phyloP scores from a whole-genome alignment of 2,888 invertebrate genomes.

The Kuschelorhynchus macadamiae region DNA sequence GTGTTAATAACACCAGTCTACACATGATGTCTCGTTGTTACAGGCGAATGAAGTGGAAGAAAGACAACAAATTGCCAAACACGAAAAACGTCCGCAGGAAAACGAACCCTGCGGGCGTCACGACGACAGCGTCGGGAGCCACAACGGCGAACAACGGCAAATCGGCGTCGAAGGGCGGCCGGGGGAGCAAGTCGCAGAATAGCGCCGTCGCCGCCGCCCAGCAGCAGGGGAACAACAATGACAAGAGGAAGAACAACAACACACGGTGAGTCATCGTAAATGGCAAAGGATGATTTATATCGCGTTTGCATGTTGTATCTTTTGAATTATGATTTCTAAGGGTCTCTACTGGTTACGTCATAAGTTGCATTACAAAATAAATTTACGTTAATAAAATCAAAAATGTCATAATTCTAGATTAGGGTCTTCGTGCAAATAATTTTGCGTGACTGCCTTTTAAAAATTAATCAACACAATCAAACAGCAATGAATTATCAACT shows the following conservation, averaged over 20 bases:
- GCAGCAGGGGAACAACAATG: constrained; percentile 71
- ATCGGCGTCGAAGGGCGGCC: constrained; percentile 65
- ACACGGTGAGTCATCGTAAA: constrained; percentile 46
- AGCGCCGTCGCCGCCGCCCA: constrained; percentile 59
- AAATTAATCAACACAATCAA: too few species aligned
- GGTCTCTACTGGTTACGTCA: too few species aligned
- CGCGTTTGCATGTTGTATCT: constrained; percentile 8
- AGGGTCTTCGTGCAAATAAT: too few species aligned
- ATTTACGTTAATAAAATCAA: too few species aligned
- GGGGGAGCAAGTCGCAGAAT: constrained; percentile 63
- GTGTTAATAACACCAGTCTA: too few species aligned
- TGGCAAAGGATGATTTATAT: constrained; percentile 25
- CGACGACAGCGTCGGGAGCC: constrained; percentile 67
- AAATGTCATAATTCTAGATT: too few species aligned
- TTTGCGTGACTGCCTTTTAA: too few species aligned
- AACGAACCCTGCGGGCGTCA: constrained; percentile 81
- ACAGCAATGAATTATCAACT: too few species aligned
- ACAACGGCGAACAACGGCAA: constrained; percentile 58
- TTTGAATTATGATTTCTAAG: too few species aligned
- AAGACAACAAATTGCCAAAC: constrained; percentile 90
- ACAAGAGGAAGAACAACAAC: constrained; percentile 76
- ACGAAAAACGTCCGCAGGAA: constrained; percentile 83
- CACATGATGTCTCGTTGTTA: constrained; percentile 7
- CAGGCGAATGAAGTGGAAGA: constrained; percentile 88
- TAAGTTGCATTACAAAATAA: too few species aligned